Evolutionary conservation across 92 coral and sea anemone genomes (phyloP).

Genomic region (Meandrina meandrites): DNA sequence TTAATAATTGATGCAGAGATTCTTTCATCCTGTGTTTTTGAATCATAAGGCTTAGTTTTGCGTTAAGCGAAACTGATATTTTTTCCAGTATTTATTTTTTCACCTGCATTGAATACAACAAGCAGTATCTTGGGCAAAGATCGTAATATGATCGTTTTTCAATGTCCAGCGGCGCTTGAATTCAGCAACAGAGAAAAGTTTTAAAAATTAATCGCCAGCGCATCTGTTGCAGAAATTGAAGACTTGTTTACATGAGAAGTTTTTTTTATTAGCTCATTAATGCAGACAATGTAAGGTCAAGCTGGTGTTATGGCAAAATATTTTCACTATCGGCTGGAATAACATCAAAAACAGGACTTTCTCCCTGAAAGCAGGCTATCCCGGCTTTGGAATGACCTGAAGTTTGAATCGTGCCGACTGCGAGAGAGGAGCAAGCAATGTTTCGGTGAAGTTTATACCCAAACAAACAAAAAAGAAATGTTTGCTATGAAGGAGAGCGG

Average conservation of each 20-base stretch:
- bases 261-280: slow-evolving; percentile 38
- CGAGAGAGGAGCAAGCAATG: neutral
- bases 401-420: neutral
- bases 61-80: neutral
- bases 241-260: slow-evolving; percentile 28
- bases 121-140: neutral
- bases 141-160: neutral
- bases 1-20: slow-evolving; percentile 32
- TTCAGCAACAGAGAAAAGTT: slow-evolving; percentile 26
- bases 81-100: too few relatives aligned
- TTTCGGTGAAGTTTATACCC: neutral
- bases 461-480: neutral
- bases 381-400: neutral
- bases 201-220: slow-evolving; percentile 36
- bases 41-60: neutral
- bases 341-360: neutral
- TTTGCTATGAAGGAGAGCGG: slow-evolving; percentile 5
- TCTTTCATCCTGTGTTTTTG: slow-evolving; percentile 9
- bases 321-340: slow-evolving; percentile 8
- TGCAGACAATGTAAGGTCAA: slow-evolving; percentile 40
- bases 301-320: slow-evolving; percentile 4
- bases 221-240: slow-evolving; percentile 32
- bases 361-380: neutral
- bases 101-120: neutral
- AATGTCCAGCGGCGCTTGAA: slow-evolving; percentile 7